phyloP scores from a whole-genome alignment of 2,113 vertebrate species.

The Heteronetta atricapilla region DNA sequence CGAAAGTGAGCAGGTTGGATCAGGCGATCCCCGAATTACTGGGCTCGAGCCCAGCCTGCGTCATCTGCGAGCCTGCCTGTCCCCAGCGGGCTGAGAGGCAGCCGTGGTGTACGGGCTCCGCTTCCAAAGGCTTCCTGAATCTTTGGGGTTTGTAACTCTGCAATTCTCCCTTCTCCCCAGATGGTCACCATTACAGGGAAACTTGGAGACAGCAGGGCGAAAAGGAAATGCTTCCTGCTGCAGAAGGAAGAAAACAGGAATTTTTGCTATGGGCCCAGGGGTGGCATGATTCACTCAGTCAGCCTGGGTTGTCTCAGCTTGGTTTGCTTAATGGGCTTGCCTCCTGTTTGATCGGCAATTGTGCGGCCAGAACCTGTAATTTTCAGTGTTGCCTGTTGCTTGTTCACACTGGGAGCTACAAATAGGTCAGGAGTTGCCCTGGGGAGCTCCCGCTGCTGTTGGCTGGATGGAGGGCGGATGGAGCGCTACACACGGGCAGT shows the following conservation, averaged over 20 bases:
- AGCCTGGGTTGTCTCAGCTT: neutral
- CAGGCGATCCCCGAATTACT: neutral
- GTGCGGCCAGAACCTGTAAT: neutral
- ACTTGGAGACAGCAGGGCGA: neutral
- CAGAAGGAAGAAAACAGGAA: neutral
- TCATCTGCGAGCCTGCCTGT: neutral
- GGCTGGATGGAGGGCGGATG: neutral
- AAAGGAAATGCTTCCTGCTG: neutral
- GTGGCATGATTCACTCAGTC: neutral
- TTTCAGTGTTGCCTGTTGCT: neutral
- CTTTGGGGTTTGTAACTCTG: neutral
- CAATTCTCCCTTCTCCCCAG: neutral
- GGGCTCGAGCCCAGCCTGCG: neutral
- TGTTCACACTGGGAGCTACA: neutral
- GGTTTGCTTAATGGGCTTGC: neutral
- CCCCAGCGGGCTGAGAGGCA: rapidly evolving
- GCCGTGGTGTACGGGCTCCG: neutral
- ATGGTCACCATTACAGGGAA: neutral
- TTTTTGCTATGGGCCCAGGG: neutral
- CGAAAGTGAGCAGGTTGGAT: neutral
- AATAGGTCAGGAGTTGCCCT: neutral
- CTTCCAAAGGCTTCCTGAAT: neutral
- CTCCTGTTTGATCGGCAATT: neutral
- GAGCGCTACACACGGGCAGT: neutral
- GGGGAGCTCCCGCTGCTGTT: neutral